Percentiles rank a stretch among this genome's conserved stretches.
Conservation (phyloP, 2,797 vertebrate species). For the Aldrovandia affinis region DNA sequence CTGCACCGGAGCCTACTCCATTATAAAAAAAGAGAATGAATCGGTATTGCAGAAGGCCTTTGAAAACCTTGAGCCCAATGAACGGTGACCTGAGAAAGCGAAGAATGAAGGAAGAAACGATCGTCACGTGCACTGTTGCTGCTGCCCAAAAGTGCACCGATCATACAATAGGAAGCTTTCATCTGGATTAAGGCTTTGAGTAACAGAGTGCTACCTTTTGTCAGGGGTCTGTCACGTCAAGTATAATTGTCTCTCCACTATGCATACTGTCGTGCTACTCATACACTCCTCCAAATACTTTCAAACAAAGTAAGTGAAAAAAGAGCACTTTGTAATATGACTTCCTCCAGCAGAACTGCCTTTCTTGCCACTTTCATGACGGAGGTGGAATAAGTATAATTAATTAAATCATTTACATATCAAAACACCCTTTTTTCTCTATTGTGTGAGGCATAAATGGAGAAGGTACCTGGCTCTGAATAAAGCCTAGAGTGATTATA, state of each 20-base stretch:
- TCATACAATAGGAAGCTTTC: neutral
- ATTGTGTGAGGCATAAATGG: slow-evolving; percentile 40
- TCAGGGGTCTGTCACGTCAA: neutral
- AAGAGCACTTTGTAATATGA: neutral
- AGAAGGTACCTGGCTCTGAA: slow-evolving; percentile 39
- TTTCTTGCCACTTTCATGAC: slow-evolving; percentile 36
- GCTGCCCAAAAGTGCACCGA: neutral
- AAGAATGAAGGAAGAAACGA: neutral
- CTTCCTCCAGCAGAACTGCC: neutral
- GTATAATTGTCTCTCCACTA: neutral
- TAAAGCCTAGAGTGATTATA: slow-evolving; percentile 41
- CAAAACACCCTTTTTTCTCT: slow-evolving; percentile 55
- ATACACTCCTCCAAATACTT: neutral
- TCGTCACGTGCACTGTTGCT: neutral
- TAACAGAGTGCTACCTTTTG: neutral
- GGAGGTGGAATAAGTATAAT: slow-evolving; percentile 49
- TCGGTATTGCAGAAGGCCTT: neutral
- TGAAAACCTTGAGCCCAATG: neutral
- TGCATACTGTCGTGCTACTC: neutral
- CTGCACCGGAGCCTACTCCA: neutral
- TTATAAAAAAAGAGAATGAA: neutral
- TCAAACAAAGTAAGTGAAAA: neutral
- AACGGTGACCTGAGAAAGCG: neutral
- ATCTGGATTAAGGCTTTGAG: neutral
- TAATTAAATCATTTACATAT: slow-evolving; percentile 61